Conservation (phyloP, 1,140 invertebrate genomes). For the Subanguina moxae region DNA sequence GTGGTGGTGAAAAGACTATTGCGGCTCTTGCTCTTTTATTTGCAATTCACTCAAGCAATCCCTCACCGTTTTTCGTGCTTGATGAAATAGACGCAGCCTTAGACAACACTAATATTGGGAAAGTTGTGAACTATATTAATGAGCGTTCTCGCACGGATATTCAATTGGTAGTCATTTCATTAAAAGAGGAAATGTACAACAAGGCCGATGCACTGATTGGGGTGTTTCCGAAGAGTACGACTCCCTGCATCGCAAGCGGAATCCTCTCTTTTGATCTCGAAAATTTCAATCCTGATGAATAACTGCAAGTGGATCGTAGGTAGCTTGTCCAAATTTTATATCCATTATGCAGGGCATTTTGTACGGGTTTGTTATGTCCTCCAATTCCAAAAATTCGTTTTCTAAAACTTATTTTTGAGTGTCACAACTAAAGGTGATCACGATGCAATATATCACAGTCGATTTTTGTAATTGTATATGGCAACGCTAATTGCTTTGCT, state of each 20-base stretch:
- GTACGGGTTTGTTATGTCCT: slow-evolving; percentile 75
- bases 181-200: slow-evolving; percentile 99
- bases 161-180: slow-evolving; percentile 97
- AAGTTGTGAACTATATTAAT: slow-evolving; percentile 70
- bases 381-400: slow-evolving; percentile 73
- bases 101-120: slow-evolving; percentile 98
- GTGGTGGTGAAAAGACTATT: slow-evolving; percentile 96
- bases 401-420: slow-evolving; percentile 52
- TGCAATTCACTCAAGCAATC: slow-evolving; percentile 94
- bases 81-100: slow-evolving; percentile 98
- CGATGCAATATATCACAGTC: too few relatives aligned
- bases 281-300: slow-evolving; percentile 20
- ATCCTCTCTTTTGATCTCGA: slow-evolving; percentile 31
- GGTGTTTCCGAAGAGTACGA: slow-evolving; percentile 77
- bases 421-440: not conserved
- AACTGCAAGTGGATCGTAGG: slow-evolving; percentile 77
- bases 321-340: slow-evolving; percentile 82
- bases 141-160: slow-evolving; percentile 66
- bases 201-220: slow-evolving; percentile 94
- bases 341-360: slow-evolving; percentile 83
- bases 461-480: not conserved
- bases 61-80: slow-evolving; percentile 96
- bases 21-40: slow-evolving; percentile 92
- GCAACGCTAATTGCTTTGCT: too few relatives aligned
- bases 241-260: slow-evolving; percentile 22